phyloP scores from a whole-genome alignment of 2,797 vertebrate species.

The Phyllotis vaccarum region DNA sequence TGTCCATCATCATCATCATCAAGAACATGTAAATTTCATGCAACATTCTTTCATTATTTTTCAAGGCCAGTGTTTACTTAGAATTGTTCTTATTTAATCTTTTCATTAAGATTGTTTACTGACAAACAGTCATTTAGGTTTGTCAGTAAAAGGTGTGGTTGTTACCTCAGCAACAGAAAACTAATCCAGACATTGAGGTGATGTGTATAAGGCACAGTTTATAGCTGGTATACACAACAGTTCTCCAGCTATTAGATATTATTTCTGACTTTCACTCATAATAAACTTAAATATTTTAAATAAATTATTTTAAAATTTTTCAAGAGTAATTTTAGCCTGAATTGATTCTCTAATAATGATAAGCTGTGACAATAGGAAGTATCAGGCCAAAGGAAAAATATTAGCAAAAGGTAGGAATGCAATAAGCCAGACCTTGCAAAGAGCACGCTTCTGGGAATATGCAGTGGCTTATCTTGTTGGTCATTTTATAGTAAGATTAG shows the following conservation, averaged over 20 bases:
- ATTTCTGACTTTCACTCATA: neutral
- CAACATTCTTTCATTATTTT: neutral
- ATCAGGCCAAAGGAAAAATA: neutral
- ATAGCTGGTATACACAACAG: neutral
- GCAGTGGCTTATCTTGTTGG: neutral
- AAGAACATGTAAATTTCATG: neutral
- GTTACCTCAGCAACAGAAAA: neutral
- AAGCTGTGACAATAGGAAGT: neutral
- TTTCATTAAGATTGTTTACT: neutral
- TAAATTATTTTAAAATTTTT: neutral
- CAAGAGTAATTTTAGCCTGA: neutral
- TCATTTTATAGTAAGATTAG: neutral
- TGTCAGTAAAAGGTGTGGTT: neutral
- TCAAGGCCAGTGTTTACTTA: neutral
- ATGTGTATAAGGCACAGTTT: neutral
- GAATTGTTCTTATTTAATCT: neutral
- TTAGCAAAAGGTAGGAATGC: neutral
- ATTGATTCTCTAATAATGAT: slow-evolving; percentile 21
- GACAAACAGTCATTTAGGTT: neutral
- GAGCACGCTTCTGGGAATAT: neutral
- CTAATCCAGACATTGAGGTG: neutral
- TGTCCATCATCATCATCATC: neutral
- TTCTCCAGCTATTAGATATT: neutral
- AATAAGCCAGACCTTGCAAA: neutral
- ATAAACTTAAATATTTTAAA: slow-evolving; percentile 1